Base-by-base conservation (phyloP, 2,888 invertebrate genomes). In the Macrophya annulata region DNA sequence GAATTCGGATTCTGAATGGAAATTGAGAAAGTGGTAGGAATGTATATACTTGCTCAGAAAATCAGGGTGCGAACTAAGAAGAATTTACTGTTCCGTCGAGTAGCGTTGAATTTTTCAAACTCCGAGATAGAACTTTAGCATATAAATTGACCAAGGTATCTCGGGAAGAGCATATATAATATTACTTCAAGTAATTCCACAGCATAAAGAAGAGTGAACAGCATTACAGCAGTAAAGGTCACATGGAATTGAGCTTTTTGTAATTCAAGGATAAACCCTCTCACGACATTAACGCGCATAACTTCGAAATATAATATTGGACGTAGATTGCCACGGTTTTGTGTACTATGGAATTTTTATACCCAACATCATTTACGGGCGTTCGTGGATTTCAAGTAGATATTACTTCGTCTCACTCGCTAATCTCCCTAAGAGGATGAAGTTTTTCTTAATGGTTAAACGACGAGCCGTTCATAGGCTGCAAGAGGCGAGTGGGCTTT, bases 21-120 rank as follows among this genome's bases (percentile, higher is more conserved):
- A 31, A 25, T 55, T n/a, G n/a, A 8, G n/a, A 62, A 25, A 25
- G 62, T 10, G 25, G 10, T 25, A 31, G 31, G 31, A 31, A 3
- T 31, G 31, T 31, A 3, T 31, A 3, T 31, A 62, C 62, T 62
- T 25, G 25, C 51, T 5, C 21, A 21, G n/a, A 12, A 17, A 62
- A 62, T 62, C 62, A 4, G 25, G 62, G 10, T 25, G 25, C 62
- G 71, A 15, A 71, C 40, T 40, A 21, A n/a, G 21, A 51, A 51
- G 76, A 17, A 76, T 76, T 77, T 51, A 15, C 40, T 10, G n/a
- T 72, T 72, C 43, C 45, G 12, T 40, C 9, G n/a, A 43, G 21
- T 72, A 31, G 31, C 74, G 25, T 45, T 31, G 45, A 31, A 37
- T 77, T 31, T 51, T 31, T 77, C 77, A 77, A 48, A n/a, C 77